Conservation (phyloP, 1,140 invertebrate species). For the Camponotus pennsylvanicus region DNA sequence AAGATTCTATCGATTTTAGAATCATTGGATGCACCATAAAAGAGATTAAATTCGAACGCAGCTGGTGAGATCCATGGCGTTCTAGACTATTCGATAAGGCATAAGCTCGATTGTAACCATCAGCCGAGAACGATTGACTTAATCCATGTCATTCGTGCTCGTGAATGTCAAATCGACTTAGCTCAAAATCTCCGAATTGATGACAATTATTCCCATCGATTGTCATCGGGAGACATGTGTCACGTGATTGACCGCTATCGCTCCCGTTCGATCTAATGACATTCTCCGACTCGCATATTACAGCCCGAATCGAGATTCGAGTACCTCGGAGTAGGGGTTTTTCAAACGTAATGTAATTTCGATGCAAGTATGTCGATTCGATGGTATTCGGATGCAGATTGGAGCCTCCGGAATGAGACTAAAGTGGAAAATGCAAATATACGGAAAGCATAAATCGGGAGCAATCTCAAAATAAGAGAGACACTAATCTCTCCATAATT, state of each 20-base stretch:
- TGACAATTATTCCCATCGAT: conserved; percentile 46
- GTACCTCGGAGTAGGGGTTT: background rate
- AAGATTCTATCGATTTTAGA: background rate
- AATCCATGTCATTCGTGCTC: conserved; percentile 37
- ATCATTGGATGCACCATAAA: background rate
- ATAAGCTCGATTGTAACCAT: conserved; percentile 12
- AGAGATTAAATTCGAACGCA: background rate
- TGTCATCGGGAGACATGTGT: conserved; percentile 1
- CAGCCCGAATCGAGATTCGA: background rate
- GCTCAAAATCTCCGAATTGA: conserved; percentile 42
- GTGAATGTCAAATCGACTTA: conserved; percentile 51
- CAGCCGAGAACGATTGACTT: conserved; percentile 15
- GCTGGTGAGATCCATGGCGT: background rate
- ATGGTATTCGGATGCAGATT: conserved; percentile 20
- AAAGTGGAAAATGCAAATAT: background rate
- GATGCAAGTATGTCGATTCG: conserved; percentile 7
- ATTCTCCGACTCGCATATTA: background rate
- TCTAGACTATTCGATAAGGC: background rate
- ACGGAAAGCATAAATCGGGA: conserved; percentile 16
- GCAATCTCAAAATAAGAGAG: background rate
- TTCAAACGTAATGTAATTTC: conserved; percentile 21
- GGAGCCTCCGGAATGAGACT: background rate
- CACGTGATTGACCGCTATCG: conserved; percentile 9
- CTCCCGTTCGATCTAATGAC: conserved; percentile 2
- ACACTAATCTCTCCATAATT: background rate